These are phyloP conservation scores for Puntigrus tetrazona DNA, from an alignment of 2,113 vertebrate genomes.

Conservation along the genomic window DNA sequence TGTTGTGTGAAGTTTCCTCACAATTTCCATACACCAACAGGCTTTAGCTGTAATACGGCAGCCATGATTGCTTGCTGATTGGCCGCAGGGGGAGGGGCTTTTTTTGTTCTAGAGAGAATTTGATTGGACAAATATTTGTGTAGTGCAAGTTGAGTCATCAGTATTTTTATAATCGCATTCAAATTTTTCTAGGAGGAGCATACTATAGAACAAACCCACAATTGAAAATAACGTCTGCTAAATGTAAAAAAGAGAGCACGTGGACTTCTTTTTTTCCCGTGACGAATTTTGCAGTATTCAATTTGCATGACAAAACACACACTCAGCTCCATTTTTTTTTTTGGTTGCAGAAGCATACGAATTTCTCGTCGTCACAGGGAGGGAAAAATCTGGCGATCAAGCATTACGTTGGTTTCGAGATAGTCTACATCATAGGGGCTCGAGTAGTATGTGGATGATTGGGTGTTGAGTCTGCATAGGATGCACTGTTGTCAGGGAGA, in stretches of 20 bases:
- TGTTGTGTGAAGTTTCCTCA: neutral
- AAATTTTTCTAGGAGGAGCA: neutral
- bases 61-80: neutral
- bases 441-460: constrained; percentile 42
- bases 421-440: constrained; percentile 15
- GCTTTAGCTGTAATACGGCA: neutral
- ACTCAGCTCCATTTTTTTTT: neutral
- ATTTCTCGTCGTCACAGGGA: constrained; percentile 12
- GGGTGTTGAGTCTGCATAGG: constrained; percentile 61
- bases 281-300: neutral
- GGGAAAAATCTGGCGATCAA: neutral
- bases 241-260: neutral
- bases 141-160: neutral
- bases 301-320: neutral
- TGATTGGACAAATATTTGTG: neutral
- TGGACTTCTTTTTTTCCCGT: neutral
- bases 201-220: neutral
- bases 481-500: constrained; percentile 55
- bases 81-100: neutral
- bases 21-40: neutral
- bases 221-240: neutral
- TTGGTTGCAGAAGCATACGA: neutral
- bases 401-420: constrained; percentile 11
- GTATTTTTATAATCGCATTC: neutral
- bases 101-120: neutral